Conservation (phyloP, 2,888 invertebrate genomes). For the Chamaedrilus cognettii region DNA sequence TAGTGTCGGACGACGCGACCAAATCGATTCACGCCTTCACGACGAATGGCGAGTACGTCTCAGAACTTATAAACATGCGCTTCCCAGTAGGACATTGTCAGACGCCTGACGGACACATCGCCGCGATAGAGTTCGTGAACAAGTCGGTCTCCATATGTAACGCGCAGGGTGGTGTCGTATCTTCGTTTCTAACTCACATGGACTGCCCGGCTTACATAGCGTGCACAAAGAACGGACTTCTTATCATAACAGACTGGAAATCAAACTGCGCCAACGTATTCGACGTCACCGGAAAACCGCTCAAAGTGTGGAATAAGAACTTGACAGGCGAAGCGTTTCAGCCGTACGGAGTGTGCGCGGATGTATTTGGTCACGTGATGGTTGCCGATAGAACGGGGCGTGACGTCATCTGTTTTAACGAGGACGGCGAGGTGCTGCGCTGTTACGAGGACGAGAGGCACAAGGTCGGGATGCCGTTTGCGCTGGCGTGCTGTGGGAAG, state of each 20-base stretch:
- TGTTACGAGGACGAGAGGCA: constrained; percentile 13
- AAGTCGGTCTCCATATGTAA: constrained; percentile 16
- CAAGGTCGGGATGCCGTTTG: constrained; percentile 25
- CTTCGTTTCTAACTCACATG: constrained; percentile 16
- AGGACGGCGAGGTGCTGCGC: constrained; percentile 20
- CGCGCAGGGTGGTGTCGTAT: not conserved
- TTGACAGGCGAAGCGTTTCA: not conserved
- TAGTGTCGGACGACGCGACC: constrained; percentile 24
- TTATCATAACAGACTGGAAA: constrained; percentile 28
- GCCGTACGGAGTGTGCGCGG: constrained; percentile 19
- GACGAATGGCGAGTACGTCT: constrained; percentile 14
- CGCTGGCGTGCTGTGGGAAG: constrained; percentile 6
- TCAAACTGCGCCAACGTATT: constrained; percentile 6
- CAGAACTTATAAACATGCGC: constrained; percentile 19
- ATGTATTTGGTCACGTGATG: constrained; percentile 17
- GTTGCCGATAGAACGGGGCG: constrained; percentile 21
- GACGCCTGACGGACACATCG: constrained; percentile 19
- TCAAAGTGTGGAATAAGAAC: not conserved
- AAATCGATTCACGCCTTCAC: constrained; percentile 17
- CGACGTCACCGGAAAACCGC: constrained; percentile 4
- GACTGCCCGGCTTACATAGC: constrained; percentile 28
- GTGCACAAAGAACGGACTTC: constrained; percentile 9
- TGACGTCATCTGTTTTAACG: constrained; percentile 14
- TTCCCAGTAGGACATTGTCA: constrained; percentile 26
- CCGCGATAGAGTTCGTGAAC: constrained; percentile 28